Evolutionary conservation across 2,113 vertebrate genomes (phyloP).

Genomic region (Podarcis cretensis): DNA sequence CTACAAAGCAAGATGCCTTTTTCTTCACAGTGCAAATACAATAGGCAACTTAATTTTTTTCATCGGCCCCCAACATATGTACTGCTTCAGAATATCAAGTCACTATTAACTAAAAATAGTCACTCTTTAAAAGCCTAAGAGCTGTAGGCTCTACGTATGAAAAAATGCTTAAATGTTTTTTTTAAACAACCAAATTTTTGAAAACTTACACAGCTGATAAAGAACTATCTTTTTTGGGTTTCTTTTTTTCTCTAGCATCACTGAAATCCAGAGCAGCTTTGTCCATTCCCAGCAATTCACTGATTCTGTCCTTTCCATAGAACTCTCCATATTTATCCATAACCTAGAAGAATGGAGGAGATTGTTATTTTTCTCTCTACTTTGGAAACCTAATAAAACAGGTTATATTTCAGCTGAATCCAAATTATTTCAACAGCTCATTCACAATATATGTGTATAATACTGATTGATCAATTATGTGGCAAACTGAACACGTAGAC

Average conservation of each 20-base stretch:
- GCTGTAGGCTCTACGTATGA: not conserved
- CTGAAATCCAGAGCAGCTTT: conserved; percentile 97
- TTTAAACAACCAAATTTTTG: not conserved
- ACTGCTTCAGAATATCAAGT: not conserved
- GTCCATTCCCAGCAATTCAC: conserved; percentile 94
- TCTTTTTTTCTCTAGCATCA: conserved; percentile 91
- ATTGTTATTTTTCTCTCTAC: not conserved
- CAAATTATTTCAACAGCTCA: not conserved
- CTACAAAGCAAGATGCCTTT: too few relatives aligned
- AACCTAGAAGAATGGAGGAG: conserved; percentile 77
- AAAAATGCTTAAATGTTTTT: not conserved
- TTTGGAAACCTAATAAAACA: not conserved
- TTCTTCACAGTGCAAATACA: not conserved
- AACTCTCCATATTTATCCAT: conserved; percentile 99
- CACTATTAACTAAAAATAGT: not conserved
- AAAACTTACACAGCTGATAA: conserved; percentile 91
- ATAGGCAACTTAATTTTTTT: not conserved
- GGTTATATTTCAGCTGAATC: not conserved
- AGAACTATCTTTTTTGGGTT: conserved; percentile 94
- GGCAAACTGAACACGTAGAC: not conserved
- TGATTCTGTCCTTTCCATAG: conserved; percentile 95
- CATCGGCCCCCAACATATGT: not conserved
- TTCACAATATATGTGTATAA: not conserved
- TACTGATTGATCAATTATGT: not conserved
- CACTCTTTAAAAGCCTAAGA: not conserved